Evolutionary conservation across 2,888 invertebrate species (phyloP).

Genomic region (Ochropacha duplaris): DNA sequence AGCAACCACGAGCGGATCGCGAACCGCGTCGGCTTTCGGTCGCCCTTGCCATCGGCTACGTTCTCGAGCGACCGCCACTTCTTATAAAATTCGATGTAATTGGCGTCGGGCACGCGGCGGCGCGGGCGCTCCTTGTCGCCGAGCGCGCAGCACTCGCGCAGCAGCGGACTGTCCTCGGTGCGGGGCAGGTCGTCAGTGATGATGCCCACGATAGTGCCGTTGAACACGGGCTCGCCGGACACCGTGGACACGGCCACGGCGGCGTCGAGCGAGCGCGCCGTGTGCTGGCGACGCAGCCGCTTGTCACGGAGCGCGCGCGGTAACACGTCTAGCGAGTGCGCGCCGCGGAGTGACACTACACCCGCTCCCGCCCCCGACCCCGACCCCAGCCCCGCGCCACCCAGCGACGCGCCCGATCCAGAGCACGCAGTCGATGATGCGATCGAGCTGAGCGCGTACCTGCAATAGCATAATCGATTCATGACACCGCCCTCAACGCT

Average conservation of each 20-base stretch:
- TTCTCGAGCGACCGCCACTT: slow-evolving; percentile 92
- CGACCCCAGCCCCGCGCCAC: slow-evolving; percentile 9
- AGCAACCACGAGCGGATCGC: slow-evolving; percentile 89
- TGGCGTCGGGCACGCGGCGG: slow-evolving; percentile 66
- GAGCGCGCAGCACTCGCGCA: slow-evolving; percentile 69
- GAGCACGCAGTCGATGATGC: slow-evolving; percentile 84
- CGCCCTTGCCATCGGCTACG: slow-evolving; percentile 70
- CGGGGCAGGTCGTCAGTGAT: slow-evolving; percentile 60
- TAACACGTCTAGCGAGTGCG: slow-evolving; percentile 56
- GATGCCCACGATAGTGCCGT: slow-evolving; percentile 69
- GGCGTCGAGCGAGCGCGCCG: slow-evolving; percentile 65
- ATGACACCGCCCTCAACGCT: not conserved
- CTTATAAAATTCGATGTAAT: slow-evolving; percentile 83
- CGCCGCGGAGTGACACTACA: slow-evolving; percentile 48
- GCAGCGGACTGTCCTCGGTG: slow-evolving; percentile 73
- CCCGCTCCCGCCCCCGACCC: slow-evolving; percentile 31
- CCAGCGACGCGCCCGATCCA: slow-evolving; percentile 16
- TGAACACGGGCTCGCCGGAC: slow-evolving; percentile 66
- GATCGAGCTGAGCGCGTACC: slow-evolving; percentile 85
- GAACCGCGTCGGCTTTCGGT: slow-evolving; percentile 85
- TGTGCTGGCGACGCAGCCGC: slow-evolving; percentile 52
- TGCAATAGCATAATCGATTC: slow-evolving; percentile 24
- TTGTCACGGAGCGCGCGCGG: slow-evolving; percentile 30
- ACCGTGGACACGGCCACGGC: slow-evolving; percentile 62
- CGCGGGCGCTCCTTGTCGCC: slow-evolving; percentile 65